phyloP scores from a whole-genome alignment of 1,140 invertebrate species.

The Harpegnathos saltator region DNA sequence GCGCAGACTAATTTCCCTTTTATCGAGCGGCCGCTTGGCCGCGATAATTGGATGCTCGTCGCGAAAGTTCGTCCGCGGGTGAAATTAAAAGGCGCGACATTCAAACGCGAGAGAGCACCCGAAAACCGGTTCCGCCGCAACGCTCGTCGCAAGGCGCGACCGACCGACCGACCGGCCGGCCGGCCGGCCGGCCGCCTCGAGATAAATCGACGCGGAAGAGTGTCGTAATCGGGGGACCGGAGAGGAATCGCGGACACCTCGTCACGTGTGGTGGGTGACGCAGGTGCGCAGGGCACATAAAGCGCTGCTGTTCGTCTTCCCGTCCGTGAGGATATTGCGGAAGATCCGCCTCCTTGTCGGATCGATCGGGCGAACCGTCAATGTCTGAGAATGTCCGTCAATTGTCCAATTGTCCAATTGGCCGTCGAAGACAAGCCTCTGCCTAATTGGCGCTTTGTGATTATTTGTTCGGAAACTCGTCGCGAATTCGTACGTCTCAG shows the following conservation, averaged over 20 bases:
- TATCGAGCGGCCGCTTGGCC: conserved; percentile 59
- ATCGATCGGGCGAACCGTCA: too few relatives aligned
- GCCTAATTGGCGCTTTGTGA: too few relatives aligned
- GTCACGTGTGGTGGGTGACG: conserved; percentile 67
- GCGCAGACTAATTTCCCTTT: conserved; percentile 74
- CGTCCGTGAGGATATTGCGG: neutral
- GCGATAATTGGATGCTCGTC: conserved; percentile 67
- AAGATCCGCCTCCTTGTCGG: neutral
- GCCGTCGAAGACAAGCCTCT: too few relatives aligned
- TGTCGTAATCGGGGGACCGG: conserved; percentile 73
- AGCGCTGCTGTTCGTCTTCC: neutral
- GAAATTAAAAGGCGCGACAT: conserved; percentile 73
- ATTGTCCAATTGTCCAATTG: too few relatives aligned
- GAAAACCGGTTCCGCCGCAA: conserved; percentile 67
- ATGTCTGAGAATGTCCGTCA: too few relatives aligned
- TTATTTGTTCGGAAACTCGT: too few relatives aligned
- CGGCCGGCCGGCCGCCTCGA: conserved; percentile 61
- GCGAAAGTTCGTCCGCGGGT: conserved; percentile 74
- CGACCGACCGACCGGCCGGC: conserved; percentile 28
- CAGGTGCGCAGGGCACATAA: conserved; percentile 66
- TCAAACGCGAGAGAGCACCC: conserved; percentile 69
- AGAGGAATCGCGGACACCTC: conserved; percentile 68
- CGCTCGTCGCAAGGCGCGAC: conserved; percentile 40
- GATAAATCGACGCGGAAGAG: conserved; percentile 76
- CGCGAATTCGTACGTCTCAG: too few relatives aligned